Evolutionary conservation across 92 coral and sea anemone genomes (phyloP).

Genomic region (Zoanthus gigantus): DNA sequence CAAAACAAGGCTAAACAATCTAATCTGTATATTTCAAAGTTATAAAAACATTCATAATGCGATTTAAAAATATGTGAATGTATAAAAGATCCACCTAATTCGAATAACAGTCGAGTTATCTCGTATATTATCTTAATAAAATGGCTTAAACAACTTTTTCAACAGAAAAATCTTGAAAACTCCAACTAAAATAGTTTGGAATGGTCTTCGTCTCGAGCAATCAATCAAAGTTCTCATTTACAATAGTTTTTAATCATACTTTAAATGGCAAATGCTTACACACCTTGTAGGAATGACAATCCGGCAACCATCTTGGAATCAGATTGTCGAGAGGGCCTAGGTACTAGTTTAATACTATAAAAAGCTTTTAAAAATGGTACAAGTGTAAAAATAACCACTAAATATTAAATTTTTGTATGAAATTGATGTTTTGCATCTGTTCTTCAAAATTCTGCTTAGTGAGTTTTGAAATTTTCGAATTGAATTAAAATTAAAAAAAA

Average conservation of each 20-base stretch:
- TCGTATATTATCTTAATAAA: too few species aligned
- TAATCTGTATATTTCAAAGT: too few species aligned
- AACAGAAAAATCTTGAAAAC: too few species aligned
- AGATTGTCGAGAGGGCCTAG: constrained; percentile 4
- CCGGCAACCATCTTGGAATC: neutral
- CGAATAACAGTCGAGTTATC: too few species aligned
- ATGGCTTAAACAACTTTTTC: too few species aligned
- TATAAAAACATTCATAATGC: too few species aligned
- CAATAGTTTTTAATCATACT: neutral
- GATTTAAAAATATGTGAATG: too few species aligned
- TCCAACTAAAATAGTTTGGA: neutral
- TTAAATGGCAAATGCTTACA: neutral
- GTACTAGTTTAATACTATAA: neutral
- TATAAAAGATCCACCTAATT: too few species aligned
- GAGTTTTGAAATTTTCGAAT: neutral
- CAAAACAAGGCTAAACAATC: too few species aligned
- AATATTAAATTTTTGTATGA: constrained; percentile 18
- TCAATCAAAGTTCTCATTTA: neutral
- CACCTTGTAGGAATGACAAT: neutral
- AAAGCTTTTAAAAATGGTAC: constrained; percentile 36
- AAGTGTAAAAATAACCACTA: constrained; percentile 15
- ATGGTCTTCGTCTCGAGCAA: neutral
- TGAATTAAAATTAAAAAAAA: constrained; percentile 3
- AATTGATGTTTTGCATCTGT: constrained; percentile 18
- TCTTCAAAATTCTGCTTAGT: constrained; percentile 13